phyloP scores from a whole-genome alignment of 2,888 invertebrate genomes.

The Morpho helenor region DNA sequence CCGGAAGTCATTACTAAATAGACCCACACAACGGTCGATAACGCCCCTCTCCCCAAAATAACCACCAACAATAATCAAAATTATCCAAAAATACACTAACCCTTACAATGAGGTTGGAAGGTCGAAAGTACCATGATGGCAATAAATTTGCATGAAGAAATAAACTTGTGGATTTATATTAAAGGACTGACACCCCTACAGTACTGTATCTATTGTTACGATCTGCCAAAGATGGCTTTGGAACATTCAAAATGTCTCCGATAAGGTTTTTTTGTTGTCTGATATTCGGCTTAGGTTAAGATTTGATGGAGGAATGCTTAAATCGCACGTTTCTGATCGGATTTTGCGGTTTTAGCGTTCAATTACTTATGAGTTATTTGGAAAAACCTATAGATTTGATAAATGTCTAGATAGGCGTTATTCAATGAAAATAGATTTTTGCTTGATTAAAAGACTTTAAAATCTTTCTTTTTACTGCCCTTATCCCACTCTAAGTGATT shows the following conservation, averaged over 20 bases:
- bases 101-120: slow-evolving; percentile 14
- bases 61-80: slow-evolving; percentile 36
- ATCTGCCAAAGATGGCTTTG: slow-evolving; percentile 51
- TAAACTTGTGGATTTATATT: slow-evolving; percentile 40
- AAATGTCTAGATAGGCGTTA: too few species aligned
- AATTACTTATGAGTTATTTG: too few species aligned
- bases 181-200: slow-evolving; percentile 68
- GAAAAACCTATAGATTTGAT: too few species aligned
- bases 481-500: too few species aligned
- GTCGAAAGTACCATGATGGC: slow-evolving; percentile 20
- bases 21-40: slow-evolving; percentile 67
- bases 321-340: too few species aligned
- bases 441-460: too few species aligned
- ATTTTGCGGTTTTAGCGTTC: too few species aligned
- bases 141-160: slow-evolving; percentile 26
- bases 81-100: slow-evolving; percentile 5
- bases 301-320: slow-evolving; percentile 3
- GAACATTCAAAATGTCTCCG: slow-evolving; percentile 47
- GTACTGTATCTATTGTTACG: slow-evolving; percentile 59
- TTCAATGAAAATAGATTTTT: too few species aligned
- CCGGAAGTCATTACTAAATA: slow-evolving; percentile 79
- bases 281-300: slow-evolving; percentile 33
- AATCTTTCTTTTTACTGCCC: too few species aligned
- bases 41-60: slow-evolving; percentile 69
- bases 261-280: slow-evolving; percentile 38